A percentile compares a stretch with the other conserved stretches of the same genome.
Conservation (phyloP, 2,797 vertebrate species). For the Enteromius mattozi region DNA sequence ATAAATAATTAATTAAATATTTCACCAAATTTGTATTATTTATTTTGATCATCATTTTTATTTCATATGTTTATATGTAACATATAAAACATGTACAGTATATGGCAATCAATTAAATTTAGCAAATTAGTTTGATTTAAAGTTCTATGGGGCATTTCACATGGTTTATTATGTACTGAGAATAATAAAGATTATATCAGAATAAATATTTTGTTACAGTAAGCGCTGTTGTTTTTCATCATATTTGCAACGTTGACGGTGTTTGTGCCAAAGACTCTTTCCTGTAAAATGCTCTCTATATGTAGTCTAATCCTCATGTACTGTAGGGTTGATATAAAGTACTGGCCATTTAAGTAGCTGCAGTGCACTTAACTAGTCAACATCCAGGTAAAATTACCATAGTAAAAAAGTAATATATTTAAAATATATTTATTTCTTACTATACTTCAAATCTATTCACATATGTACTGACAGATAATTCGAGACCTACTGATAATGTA, state of each 20-base stretch:
- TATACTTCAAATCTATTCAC: too few relatives aligned
- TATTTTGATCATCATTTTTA: neutral
- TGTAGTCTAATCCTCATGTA: neutral
- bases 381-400: neutral
- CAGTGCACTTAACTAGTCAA: neutral
- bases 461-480: too few relatives aligned
- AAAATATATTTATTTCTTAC: too few relatives aligned
- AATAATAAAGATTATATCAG: too few relatives aligned
- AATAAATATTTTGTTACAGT: neutral
- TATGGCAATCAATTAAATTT: neutral
- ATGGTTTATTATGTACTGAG: neutral
- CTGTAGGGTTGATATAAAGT: neutral
- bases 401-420: too few relatives aligned
- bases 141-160: neutral
- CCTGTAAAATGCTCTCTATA: neutral
- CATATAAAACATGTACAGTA: too few relatives aligned
- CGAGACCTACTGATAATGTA: too few relatives aligned
- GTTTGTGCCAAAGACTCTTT: slow-evolving; percentile 1
- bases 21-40: neutral
- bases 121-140: neutral
- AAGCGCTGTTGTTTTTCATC: neutral
- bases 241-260: neutral
- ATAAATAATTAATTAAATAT: neutral
- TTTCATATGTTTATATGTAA: neutral
- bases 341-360: neutral